Evolutionary conservation across 2,888 invertebrate genomes (phyloP), one percentile per base, ranked within the genome.

Genomic region (Vandiemenella viatica): DNA sequence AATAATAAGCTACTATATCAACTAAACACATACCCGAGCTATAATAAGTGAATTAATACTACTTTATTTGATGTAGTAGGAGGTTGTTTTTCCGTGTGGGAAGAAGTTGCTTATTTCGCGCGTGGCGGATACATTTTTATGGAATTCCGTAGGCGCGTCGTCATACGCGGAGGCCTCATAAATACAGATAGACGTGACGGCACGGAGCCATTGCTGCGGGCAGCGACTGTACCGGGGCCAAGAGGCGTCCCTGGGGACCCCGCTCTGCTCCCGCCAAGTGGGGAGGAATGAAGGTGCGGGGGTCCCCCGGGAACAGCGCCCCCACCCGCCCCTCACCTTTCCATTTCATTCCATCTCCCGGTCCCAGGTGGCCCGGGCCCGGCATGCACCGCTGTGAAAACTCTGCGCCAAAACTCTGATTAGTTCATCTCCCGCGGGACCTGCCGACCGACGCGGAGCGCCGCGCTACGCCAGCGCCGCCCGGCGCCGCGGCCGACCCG

Each of bases 261-360:
- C 13, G 2, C 13, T 10, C 13, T 13, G 32, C n/a, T n/a, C n/a
- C 32, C 32, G 32, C 32, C 32, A 32, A 32, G 32, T 32, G 32
- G 32, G 32, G 32, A 47, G 55, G 54, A 50, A 46, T 44, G 45
- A 41, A 40, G 62, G 61, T 61, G 60, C 58, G 56, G n/a, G n/a
- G n/a, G 59, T 62, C 61, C 57, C 55, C 45, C 21, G 42, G 52
- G 52, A 45, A 58, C 58, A 57, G 57, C 56, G 53, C 52, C 32
- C 52, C 50, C 50, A 53, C 52, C 50, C 52, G 37, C 54, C 50
- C 55, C 46, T 50, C 52, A 52, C 41, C 49, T 47, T 48, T 51
- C 51, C 51, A 51, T 51, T 51, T 51, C 48, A 51, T 51, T 51
- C 51, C 48, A 45, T 48, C 52, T 48, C 52, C 45, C 47, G 50